These are phyloP conservation scores for Hymenopus coronatus DNA, from an alignment of 2,888 invertebrate species.

Conservation along the genomic window DNA sequence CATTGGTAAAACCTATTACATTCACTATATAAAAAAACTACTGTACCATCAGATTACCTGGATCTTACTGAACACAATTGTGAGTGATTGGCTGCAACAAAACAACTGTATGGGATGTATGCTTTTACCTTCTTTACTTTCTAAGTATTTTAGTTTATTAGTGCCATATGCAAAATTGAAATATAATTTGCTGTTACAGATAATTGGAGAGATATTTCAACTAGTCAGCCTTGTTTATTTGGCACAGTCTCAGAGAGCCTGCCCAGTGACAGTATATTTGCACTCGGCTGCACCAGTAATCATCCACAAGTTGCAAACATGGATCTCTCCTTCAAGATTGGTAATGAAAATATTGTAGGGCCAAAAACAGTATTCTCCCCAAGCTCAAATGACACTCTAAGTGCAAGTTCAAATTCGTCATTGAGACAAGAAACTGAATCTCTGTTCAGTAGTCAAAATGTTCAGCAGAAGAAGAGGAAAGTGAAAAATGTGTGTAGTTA, in stretches of 20 bases:
- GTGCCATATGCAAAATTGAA: background rate
- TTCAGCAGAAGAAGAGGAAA: background rate
- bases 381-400: background rate
- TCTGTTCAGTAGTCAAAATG: no score
- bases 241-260: background rate
- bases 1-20: no score
- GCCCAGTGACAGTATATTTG: background rate
- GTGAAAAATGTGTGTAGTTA: background rate
- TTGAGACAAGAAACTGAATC: background rate
- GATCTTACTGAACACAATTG: no score
- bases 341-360: background rate
- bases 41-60: no score
- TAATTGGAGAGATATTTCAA: background rate
- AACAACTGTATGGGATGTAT: no score
- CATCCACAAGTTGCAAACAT: background rate
- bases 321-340: background rate
- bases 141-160: background rate
- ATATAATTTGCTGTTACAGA: background rate
- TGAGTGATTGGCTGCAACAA: no score
- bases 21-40: no score
- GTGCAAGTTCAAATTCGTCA: background rate
- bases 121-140: no score
- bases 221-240: background rate
- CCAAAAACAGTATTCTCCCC: background rate
- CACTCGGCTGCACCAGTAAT: background rate